Evolutionary conservation across 2,113 vertebrate genomes (phyloP), one percentile per base, ranked within the genome.

Genomic region (Camelus dromedarius): DNA sequence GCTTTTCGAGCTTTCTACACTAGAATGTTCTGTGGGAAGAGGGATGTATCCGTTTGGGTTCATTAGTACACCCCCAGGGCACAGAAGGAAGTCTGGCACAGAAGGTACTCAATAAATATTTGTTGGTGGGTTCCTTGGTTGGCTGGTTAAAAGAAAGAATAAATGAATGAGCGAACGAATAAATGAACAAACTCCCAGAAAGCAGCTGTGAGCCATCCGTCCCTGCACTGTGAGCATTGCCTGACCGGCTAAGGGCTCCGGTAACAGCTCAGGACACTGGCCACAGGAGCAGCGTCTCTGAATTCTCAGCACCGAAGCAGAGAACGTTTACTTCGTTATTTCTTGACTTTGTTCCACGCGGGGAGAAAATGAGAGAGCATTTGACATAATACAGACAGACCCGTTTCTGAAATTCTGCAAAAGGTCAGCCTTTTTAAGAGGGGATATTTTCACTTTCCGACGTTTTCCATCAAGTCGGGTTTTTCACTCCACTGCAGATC

Each of bases 391-490:
- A 64, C 9, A 54, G 18, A 64, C 8, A 20, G 28, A 66, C 28
- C 32, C 38, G 16, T 69, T 96, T 87, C 82, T 91, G 64, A 85
- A 91, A 96, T 26, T 13, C 66, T 64, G 14, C 20, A 66, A 94
- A 96, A 80, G 54, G 67, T 70, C 64, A 75, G 52, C 54, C 38
- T 67, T 91, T 60, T n/a, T 13, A 26, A 70, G 50, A 52, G 22
- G 4, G 30, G 72, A 62, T 11, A 52, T 52, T 54, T 90, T 85
- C 50, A 69, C n/a, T 89, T 76, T 85, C 48, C 42, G 35, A 77
- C 18, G 10, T 72, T 30, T 72, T 80, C 62, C 62, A 60, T 91
- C 86, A 72, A 92, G 83, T 12, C 48, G 77, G 69, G 28, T 19
- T 38, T 95, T 75, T 82, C 72, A 87, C 89, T 91, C 62, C 9